Evolutionary conservation across 2,113 vertebrate genomes (phyloP), one percentile per base, ranked within the genome.

Genomic region (Lepidothrix coronata): DNA sequence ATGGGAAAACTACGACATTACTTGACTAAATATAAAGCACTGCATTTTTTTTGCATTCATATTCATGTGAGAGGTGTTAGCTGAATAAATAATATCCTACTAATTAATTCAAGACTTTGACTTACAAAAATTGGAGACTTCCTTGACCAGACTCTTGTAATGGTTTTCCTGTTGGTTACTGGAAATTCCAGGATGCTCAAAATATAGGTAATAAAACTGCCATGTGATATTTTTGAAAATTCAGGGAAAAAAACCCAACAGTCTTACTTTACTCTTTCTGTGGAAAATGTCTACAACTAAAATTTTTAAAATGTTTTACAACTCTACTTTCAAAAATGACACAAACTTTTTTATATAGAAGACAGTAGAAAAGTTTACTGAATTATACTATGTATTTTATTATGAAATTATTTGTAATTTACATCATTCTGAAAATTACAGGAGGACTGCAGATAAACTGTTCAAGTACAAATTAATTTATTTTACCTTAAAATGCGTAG

Each of bases 61-160:
- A 21, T 51, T 77, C 52, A 57, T 46, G 14, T 67, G 37, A 84
- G 28, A 95, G 41, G 8, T 80, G 46, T 89, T 94, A 90, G 77
- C 12, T 48, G 71, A 95, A 68, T 86, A 88, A 95, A 85, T 65
- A 88, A 49, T 31, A 77, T 43, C 35, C 16, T 48, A 8, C 19
- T 70, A 88, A 82, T n/a, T 22, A 77, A 2, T 72, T 90, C 68
- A 61, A 52, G 37, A 75, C 5, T 70, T 70, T 84, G 41, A 94
- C 33, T 95, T 85, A 78, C 4, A 6, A 97, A 97, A 90, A 88
- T 33, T 73, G 37, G 52, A 96, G 43, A 41, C 39, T 96, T 94
- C 77, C 44, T 96, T 62, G 46, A 59, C 16, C 51, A 84, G 20
- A 59, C 3, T 89, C 20, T 80, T 93, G 27, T 48, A 91, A 89